Evolutionary conservation across 2,888 invertebrate species (phyloP).

Genomic region (Shargacucullia verbasci): DNA sequence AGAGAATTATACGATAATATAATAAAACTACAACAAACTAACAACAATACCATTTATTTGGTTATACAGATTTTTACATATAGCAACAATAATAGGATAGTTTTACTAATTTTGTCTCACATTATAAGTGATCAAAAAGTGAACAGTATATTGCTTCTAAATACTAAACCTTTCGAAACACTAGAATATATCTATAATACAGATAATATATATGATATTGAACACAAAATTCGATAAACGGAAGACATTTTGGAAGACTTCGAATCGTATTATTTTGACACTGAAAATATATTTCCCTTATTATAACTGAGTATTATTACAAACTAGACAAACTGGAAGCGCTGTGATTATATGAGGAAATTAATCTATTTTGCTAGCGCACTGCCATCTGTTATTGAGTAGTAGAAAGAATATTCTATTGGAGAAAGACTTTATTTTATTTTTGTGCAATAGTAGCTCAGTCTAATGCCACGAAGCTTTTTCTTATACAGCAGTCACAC

Average conservation of each 20-base stretch:
- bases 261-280: slow-evolving; percentile 70
- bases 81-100: slow-evolving; percentile 83
- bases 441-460: too few relatives aligned
- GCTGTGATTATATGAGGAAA: slow-evolving; percentile 51
- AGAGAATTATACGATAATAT: background rate
- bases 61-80: slow-evolving; percentile 86
- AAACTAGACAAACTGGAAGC: slow-evolving; percentile 63
- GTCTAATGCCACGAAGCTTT: background rate
- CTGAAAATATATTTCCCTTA: slow-evolving; percentile 79
- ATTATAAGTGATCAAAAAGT: slow-evolving; percentile 75
- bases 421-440: background rate
- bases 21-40: slow-evolving; percentile 74
- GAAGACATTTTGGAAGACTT: slow-evolving; percentile 75
- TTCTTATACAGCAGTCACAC: slow-evolving; percentile 40
- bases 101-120: slow-evolving; percentile 71
- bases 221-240: slow-evolving; percentile 50
- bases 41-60: slow-evolving; percentile 88
- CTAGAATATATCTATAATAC: slow-evolving; percentile 54
- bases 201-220: slow-evolving; percentile 33
- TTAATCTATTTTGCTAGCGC: slow-evolving; percentile 37
- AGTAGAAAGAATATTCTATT: slow-evolving; percentile 33
- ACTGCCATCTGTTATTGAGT: slow-evolving; percentile 56
- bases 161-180: slow-evolving; percentile 62
- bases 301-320: slow-evolving; percentile 5
- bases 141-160: slow-evolving; percentile 76